Percentiles rank a stretch among this genome's conserved stretches.
phyloP scores from a whole-genome alignment of 1,140 invertebrate genomes.

The Ruditapes philippinarum region DNA sequence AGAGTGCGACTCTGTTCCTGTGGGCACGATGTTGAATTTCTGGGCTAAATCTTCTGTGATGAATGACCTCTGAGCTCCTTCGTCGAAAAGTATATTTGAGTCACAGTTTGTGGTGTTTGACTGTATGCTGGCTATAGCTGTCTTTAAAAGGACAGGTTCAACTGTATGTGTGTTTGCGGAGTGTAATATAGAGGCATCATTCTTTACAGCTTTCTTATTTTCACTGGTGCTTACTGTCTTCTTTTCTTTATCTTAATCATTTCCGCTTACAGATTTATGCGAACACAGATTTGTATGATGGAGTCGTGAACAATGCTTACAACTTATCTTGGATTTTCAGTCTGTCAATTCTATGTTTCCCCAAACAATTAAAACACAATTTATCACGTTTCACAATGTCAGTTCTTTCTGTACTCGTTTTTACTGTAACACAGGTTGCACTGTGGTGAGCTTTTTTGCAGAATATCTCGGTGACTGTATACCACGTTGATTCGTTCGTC shows the following conservation, averaged over 20 bases:
- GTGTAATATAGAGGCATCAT: too few relatives aligned
- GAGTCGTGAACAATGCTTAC: neutral
- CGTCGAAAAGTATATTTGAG: constrained; percentile 60
- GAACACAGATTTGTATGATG: neutral
- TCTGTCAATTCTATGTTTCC: neutral
- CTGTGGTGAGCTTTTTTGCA: neutral
- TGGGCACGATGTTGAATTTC: too few relatives aligned
- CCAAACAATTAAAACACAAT: constrained; percentile 43
- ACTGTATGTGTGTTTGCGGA: neutral
- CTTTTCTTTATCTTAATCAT: neutral
- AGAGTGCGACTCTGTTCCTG: too few relatives aligned
- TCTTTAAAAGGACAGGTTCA: constrained; percentile 5
- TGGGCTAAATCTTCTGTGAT: too few relatives aligned
- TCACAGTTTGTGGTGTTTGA: neutral
- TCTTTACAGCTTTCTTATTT: neutral
- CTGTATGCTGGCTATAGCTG: neutral
- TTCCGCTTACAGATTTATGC: neutral
- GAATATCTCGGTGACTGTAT: neutral
- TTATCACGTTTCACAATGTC: constrained; percentile 12
- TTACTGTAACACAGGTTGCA: too few relatives aligned
- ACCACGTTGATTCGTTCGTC: neutral
- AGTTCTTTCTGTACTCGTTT: too few relatives aligned
- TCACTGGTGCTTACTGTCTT: neutral
- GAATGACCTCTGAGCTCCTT: constrained; percentile 35
- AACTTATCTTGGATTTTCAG: neutral